These are phyloP conservation scores for Sterrhoptilus dennistouni DNA, from an alignment of 2,113 vertebrate genomes.

Conservation along the genomic window DNA sequence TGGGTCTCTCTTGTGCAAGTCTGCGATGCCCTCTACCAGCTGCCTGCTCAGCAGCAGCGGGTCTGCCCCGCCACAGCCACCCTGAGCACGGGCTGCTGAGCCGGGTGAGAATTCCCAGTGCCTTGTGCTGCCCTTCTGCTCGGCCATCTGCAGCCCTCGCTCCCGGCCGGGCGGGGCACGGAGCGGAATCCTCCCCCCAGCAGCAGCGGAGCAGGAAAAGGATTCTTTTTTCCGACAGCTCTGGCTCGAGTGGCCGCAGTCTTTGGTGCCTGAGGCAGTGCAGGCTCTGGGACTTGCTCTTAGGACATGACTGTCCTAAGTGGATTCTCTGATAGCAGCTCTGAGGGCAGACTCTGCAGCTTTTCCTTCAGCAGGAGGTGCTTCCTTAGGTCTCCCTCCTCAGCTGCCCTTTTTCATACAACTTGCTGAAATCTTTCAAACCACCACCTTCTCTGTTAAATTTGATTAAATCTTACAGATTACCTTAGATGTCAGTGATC, in stretches of 20 bases:
- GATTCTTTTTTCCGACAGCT: background rate
- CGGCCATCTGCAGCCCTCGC: background rate
- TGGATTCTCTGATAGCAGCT: background rate
- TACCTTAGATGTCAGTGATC: background rate
- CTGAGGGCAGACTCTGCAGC: background rate
- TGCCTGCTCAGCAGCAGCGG: background rate
- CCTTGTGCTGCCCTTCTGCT: background rate
- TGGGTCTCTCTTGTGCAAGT: background rate
- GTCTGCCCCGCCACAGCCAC: background rate
- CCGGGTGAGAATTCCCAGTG: background rate
- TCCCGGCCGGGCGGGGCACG: background rate
- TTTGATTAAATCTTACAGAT: background rate
- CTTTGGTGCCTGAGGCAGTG: background rate
- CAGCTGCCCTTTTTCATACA: background rate
- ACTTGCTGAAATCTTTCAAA: background rate
- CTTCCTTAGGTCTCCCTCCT: background rate
- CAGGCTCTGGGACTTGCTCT: background rate
- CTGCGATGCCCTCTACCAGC: background rate
- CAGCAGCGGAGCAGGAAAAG: accelerated
- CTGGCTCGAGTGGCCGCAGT: background rate
- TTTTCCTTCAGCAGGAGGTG: background rate
- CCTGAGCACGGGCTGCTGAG: background rate
- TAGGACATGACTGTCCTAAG: background rate
- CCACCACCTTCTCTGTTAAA: background rate
- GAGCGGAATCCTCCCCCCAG: background rate